These are phyloP conservation scores for Chelonus insularis DNA, from an alignment of 1,140 invertebrate genomes.

Conservation along the genomic window DNA sequence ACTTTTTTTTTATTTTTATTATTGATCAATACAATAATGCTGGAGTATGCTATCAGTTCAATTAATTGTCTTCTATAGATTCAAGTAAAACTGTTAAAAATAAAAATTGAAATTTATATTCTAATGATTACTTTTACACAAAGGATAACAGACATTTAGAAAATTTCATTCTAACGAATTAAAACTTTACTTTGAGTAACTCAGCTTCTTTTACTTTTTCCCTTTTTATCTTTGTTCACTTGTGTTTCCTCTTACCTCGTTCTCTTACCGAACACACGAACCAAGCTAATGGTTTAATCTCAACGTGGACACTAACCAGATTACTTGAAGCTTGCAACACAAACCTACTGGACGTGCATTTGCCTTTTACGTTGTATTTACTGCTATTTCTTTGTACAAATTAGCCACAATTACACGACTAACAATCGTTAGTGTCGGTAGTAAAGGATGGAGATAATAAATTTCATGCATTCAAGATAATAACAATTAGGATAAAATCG, in stretches of 20 bases:
- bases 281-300: slow-evolving; percentile 49
- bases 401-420: slow-evolving; percentile 48
- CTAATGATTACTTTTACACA: too few species aligned
- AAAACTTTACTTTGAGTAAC: not conserved
- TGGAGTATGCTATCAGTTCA: too few species aligned
- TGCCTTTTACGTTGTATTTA: slow-evolving; percentile 28
- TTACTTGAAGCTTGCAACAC: slow-evolving; percentile 35
- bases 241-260: slow-evolving; percentile 14
- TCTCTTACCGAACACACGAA: not conserved
- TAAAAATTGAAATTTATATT: too few species aligned
- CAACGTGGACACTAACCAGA: slow-evolving; percentile 52
- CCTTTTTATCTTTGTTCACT: not conserved
- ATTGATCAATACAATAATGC: too few species aligned
- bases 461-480: too few species aligned
- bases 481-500: too few species aligned
- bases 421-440: slow-evolving; percentile 19
- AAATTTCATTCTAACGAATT: not conserved
- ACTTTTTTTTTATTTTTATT: too few species aligned
- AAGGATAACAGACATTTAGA: not conserved
- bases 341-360: slow-evolving; percentile 26
- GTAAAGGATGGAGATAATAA: not conserved
- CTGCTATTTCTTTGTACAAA: slow-evolving; percentile 46
- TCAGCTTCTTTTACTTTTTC: not conserved
- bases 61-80: too few species aligned
- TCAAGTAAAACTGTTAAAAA: too few species aligned